Conservation (phyloP, 2,113 vertebrate genomes). For the Delphinus delphis region DNA sequence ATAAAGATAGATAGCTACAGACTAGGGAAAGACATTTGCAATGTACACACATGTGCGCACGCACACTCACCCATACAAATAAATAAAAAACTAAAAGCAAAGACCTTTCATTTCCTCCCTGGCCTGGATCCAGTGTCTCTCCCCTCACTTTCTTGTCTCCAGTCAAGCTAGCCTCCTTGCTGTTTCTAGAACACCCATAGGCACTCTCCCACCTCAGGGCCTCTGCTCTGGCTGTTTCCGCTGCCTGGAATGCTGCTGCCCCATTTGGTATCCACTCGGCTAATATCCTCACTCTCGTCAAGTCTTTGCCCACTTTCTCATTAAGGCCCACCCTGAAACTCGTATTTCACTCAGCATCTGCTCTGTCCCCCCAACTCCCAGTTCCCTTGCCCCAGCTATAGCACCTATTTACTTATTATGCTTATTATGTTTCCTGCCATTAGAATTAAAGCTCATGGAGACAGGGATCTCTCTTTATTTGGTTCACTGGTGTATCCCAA, state of each 20-base stretch:
- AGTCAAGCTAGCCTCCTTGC: neutral
- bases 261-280: neutral
- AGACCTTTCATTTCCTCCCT: neutral
- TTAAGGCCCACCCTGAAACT: neutral
- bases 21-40: neutral
- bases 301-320: neutral
- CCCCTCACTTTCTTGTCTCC: neutral
- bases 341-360: neutral
- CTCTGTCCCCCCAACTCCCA: neutral
- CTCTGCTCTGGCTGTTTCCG: neutral
- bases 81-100: neutral
- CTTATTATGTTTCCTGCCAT: neutral
- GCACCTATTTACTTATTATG: neutral
- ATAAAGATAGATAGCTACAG: neutral
- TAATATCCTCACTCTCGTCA: neutral
- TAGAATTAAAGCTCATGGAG: neutral
- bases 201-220: neutral
- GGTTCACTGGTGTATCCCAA: neutral
- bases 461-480: neutral
- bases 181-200: neutral
- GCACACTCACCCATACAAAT: neutral
- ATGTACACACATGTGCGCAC: neutral
- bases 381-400: rapidly evolving
- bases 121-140: neutral
- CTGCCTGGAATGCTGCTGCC: neutral